These are phyloP conservation scores for Lampris incognitus DNA, from an alignment of 2,113 vertebrate species.

Conservation along the genomic window DNA sequence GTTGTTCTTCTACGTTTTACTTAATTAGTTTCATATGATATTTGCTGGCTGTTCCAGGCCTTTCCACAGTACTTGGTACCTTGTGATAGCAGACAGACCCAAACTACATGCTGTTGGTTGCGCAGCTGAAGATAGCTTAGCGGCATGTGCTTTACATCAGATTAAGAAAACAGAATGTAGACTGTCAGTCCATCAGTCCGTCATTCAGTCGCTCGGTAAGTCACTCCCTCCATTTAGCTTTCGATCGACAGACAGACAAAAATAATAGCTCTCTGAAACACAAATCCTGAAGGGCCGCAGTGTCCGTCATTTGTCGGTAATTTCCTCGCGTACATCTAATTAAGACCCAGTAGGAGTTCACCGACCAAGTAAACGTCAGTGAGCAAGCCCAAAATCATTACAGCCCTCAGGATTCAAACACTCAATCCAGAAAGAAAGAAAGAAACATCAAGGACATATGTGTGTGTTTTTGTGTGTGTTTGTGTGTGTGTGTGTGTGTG, in stretches of 20 bases:
- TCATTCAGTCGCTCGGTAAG: constrained; percentile 12
- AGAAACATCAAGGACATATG: constrained; percentile 22
- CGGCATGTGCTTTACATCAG: constrained; percentile 9
- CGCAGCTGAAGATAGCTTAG: constrained; percentile 4
- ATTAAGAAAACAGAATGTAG: constrained; percentile 28
- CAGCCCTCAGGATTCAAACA: constrained; percentile 19
- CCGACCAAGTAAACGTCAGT: constrained; percentile 36
- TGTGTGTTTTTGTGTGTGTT: too few species aligned
- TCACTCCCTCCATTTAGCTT: constrained; percentile 26
- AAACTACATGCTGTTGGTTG: constrained; percentile 11
- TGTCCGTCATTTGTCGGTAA: background rate
- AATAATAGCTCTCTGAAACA: constrained; percentile 3
- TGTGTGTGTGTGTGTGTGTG: too few species aligned
- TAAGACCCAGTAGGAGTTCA: constrained; percentile 61
- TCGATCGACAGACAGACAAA: constrained; percentile 24
- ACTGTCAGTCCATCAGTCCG: constrained; percentile 6
- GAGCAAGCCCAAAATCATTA: constrained; percentile 36
- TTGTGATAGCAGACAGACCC: constrained; percentile 5
- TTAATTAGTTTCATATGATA: too few species aligned
- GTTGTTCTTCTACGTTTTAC: too few species aligned
- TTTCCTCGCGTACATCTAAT: constrained; percentile 35
- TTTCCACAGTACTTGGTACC: background rate
- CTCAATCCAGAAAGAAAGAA: background rate
- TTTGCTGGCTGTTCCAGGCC: too few species aligned
- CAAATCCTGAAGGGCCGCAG: constrained; percentile 21